Base-by-base conservation (phyloP, 2,888 invertebrate species). In the Clistopyga incitator region DNA sequence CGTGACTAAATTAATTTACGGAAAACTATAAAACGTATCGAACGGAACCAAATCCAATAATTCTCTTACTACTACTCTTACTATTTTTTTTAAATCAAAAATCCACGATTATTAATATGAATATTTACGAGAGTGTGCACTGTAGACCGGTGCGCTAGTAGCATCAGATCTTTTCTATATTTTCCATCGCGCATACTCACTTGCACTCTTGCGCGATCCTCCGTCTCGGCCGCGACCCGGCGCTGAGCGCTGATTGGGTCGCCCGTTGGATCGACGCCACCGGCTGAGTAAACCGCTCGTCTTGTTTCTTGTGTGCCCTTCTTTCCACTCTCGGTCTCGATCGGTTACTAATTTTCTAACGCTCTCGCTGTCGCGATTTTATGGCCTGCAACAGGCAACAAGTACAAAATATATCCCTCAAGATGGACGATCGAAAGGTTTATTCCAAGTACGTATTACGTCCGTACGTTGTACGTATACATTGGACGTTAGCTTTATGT, bases 271-370 rank as follows among this genome's bases (percentile, higher is more conserved):
- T 18, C 76, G 42, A 29, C 75, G 65, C 61, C 29, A 50, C 38
- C 56, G 13, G 18, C 61, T 52, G 74, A 80, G 20, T 75, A 75
- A 75, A 80, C 61, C 50, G 68, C 50, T 76, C 76, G 67, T 54
- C 52, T 70, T 56, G 54, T 56, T 68, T 65, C 70, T 70, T 71
- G 11, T 64, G 50, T 61, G 70, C 70, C 70, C 76, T 71, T 71
- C 76, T 71, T 70, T 71, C 34, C 34, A 61, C 76, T 81, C 81
- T 29, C 52, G 61, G 50, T 80, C 74, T 80, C 75, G 70, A 71
- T 81, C 71, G 76, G 45, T 45, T 68, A 76, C 81, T 81, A 76
- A 81, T 81, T 81, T 81, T 81, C 64, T 70, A 71, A 76, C 76
- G 81, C 81, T 70, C 42, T 68, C n/a, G 25, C 61, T 65, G 76